Base-by-base conservation (phyloP, 2,888 invertebrate genomes). In the Leucophora obtusa region DNA sequence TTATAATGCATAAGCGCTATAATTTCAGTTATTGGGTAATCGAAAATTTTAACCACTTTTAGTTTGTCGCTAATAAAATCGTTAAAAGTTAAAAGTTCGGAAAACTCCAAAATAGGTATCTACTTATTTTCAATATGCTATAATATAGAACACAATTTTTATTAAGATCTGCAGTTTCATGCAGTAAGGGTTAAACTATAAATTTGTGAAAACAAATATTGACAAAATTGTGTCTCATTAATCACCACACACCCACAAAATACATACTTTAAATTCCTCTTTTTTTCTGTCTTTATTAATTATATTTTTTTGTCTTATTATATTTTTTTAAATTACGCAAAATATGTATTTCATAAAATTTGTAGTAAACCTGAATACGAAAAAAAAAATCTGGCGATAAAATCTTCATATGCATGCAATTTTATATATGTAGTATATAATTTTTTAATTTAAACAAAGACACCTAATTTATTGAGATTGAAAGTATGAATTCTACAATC, bases 321-420 rank as follows among this genome's bases (percentile, higher is more conserved):
- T 66, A 15, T 28, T 53, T 60, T 24, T 56, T 59, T 47, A 21
- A 71, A 51, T 69, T 66, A 65, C 59, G 54, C 70, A 71, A 35
- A 75, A 18, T 18, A 56, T 43, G 14, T 51, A 14, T 21, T 24
- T 53, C 4, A 53, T 33, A 11, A 53, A 63, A 50, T 24, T 75
- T 14, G 50, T 21, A 69, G 38, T 21, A 60, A 65, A 77, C 43
- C 43, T 60, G 1, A 14, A 58, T 53, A 47, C 43, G 24, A 47
- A 59, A 60, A 21, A 18, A 33, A 62, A 73, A 75, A 63, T 69
- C 62, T 56, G 56, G 56, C 54, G 56, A 11, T 58, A 50, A 65
- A 33, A n/a, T 51, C 18, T 2, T 8, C 50, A 38, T 18, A n/a
- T 18, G 53, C 43, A 35, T 15, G 28, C 21, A 59, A 24, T 62